Conservation (phyloP, 2,113 vertebrate species). For the Pristiophorus japonicus region DNA sequence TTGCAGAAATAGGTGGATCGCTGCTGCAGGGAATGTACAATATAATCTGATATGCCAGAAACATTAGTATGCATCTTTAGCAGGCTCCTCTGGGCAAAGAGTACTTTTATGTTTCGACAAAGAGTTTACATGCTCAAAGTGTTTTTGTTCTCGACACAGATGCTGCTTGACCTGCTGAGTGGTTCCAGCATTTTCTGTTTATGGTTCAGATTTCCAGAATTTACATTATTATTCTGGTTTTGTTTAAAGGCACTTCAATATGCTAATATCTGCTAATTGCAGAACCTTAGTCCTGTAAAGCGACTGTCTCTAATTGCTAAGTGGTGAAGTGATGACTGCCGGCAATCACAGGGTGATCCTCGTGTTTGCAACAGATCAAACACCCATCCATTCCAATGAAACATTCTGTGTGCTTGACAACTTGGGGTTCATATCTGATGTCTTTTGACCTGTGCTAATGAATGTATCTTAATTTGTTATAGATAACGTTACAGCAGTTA, state of each 20-base stretch:
- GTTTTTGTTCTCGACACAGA: background rate
- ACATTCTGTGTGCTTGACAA: too few species aligned
- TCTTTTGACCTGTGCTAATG: too few species aligned
- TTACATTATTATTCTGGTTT: background rate
- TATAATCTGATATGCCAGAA: background rate
- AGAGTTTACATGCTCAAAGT: background rate
- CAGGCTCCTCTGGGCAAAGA: background rate
- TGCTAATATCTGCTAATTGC: too few species aligned
- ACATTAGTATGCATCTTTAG: background rate
- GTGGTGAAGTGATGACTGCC: background rate
- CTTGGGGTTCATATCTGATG: too few species aligned
- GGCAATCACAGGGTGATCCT: background rate
- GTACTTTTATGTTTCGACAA: background rate
- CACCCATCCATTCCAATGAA: background rate
- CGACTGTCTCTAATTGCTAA: too few species aligned
- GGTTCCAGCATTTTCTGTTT: background rate
- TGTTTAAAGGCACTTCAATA: background rate
- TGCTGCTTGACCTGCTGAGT: background rate
- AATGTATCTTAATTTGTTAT: too few species aligned
- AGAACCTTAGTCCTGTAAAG: background rate
- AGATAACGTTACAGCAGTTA: too few species aligned
- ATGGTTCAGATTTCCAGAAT: background rate
- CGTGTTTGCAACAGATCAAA: background rate
- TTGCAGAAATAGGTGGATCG: background rate
- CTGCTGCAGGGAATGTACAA: background rate